Evolutionary conservation across 2,113 vertebrate species (phyloP), one percentile per base, ranked within the genome.

Genomic region (Laticauda colubrina): DNA sequence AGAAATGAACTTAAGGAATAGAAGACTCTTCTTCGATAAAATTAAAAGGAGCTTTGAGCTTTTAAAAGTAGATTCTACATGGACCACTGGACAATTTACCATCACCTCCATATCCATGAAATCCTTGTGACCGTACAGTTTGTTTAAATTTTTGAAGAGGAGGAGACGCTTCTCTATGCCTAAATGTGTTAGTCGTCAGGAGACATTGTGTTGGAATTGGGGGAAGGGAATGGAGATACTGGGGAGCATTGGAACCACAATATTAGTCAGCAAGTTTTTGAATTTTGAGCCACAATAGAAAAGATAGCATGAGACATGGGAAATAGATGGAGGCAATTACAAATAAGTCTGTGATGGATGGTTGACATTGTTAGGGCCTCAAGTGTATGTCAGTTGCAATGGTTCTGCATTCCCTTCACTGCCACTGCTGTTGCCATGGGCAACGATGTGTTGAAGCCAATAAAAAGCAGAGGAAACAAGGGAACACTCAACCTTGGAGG

Each of bases 261-360:
- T 96, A 96, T 98, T 97, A 98, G 97, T 98, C 97, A 98, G 97
- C 97, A 97, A 92, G 97, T 98, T 96, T 64, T 96, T 96, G 96
- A 96, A 96, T 98, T 97, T 95, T 97, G 97, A 97, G 96, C 97
- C 95, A 95, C 97, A 97, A 96, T 96, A 95, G 95, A 95, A 97
- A 96, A 97, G 97, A 97, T 97, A 97, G 94, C 81, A 4, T 14
- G 88, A 97, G 97, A 97, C 97, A 97, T 96, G 96, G 96, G 94
- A 97, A 98, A 98, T 98, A 97, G 97, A 98, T 98, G 97, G 97
- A 97, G 97, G 98, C 97, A 98, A 98, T 98, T 97, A 98, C 95
- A 97, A 97, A 95, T 95, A 97, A 97, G 95, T 92, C 85, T 43
- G 97, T 98, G 98, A 98, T 98, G 96, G 98, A 98, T 98, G 97